These are phyloP conservation scores for Enteromius viviparus DNA, from an alignment of 2,797 vertebrate genomes.

Conservation along the genomic window DNA sequence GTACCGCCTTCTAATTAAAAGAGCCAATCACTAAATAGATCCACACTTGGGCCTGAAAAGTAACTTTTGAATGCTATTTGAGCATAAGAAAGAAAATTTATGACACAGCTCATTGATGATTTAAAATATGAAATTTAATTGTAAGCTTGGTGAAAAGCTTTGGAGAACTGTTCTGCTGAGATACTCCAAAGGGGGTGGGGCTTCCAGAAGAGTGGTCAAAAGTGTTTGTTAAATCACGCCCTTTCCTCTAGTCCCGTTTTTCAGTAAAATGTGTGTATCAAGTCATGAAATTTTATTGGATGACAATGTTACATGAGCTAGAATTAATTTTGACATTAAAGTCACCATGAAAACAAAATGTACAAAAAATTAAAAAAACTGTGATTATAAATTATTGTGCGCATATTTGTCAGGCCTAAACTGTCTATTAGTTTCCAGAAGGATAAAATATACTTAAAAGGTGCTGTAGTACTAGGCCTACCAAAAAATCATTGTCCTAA, in stretches of 20 bases:
- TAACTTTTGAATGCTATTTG: neutral
- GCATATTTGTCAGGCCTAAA: neutral
- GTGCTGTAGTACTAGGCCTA: neutral
- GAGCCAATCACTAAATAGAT: neutral
- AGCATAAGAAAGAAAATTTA: neutral
- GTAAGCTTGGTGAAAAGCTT: neutral
- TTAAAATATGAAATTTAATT: slow-evolving; percentile 1
- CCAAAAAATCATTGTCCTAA: neutral
- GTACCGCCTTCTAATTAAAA: neutral
- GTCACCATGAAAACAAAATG: neutral
- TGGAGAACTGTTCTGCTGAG: neutral
- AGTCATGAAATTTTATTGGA: too few species aligned
- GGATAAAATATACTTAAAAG: neutral
- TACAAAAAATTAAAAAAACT: too few species aligned
- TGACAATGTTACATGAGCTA: neutral
- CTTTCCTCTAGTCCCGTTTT: neutral
- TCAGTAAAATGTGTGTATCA: neutral
- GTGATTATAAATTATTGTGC: neutral
- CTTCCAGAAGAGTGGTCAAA: neutral
- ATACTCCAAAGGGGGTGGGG: neutral
- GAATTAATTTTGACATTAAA: neutral
- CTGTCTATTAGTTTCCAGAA: neutral
- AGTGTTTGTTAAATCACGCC: neutral
- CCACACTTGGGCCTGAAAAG: neutral
- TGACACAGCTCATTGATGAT: neutral